These are phyloP conservation scores for Tiliqua scincoides DNA, from an alignment of 2,113 vertebrate genomes.

Conservation along the genomic window DNA sequence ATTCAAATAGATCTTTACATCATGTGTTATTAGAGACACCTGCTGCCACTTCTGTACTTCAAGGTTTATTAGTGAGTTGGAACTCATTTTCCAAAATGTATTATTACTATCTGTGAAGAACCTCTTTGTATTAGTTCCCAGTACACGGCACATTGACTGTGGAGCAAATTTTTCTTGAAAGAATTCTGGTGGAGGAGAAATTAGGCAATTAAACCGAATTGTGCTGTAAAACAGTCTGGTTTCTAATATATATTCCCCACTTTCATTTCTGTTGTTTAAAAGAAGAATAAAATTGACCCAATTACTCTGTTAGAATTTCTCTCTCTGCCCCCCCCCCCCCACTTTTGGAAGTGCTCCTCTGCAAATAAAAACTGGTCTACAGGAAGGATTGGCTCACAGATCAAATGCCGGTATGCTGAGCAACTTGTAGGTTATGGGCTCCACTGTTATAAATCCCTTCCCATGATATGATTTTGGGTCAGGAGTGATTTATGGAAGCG, in stretches of 20 bases:
- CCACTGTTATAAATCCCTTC: background rate
- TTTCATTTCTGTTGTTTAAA: constrained; percentile 7
- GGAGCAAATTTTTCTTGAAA: constrained; percentile 58
- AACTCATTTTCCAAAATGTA: constrained; percentile 58
- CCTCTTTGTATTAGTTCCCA: constrained; percentile 55
- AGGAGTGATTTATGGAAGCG: background rate
- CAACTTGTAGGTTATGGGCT: background rate
- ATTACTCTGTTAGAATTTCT: background rate
- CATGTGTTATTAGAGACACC: constrained; percentile 66
- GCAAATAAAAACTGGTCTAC: background rate
- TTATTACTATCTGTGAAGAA: constrained; percentile 60
- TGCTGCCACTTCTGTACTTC: constrained; percentile 60
- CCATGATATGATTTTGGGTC: background rate
- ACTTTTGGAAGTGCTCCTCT: background rate
- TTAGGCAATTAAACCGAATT: constrained; percentile 47
- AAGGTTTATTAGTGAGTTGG: constrained; percentile 48
- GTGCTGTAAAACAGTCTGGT: constrained; percentile 40
- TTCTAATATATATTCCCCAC: background rate
- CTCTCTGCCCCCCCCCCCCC: no score
- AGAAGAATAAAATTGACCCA: background rate
- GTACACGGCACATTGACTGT: constrained; percentile 40
- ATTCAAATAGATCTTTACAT: constrained; percentile 69
- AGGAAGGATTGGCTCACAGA: background rate
- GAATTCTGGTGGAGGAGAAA: constrained; percentile 14
- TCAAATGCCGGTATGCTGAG: background rate